phyloP scores from a whole-genome alignment of 2,113 vertebrate species.

The Prionailurus viverrinus region DNA sequence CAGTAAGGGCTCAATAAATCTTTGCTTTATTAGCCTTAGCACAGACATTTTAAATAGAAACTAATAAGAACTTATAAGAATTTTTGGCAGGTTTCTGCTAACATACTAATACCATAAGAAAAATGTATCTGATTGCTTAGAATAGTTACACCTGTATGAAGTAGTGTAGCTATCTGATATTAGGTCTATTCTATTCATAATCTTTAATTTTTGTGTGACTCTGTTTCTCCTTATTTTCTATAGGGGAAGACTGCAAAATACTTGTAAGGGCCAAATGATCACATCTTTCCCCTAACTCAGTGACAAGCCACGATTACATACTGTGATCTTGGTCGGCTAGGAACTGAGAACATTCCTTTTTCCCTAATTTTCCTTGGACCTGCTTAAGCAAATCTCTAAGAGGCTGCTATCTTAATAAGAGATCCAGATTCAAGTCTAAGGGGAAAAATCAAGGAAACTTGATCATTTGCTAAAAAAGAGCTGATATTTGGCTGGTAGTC shows the following conservation, averaged over 20 bases:
- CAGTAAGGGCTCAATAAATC: not conserved
- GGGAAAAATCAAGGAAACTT: not conserved
- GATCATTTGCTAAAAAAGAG: not conserved
- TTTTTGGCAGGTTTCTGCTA: not conserved
- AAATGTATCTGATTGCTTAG: not conserved
- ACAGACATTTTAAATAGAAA: constrained; percentile 27
- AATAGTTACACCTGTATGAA: not conserved
- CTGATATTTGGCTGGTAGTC: not conserved
- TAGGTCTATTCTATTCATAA: not conserved
- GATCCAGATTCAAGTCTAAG: not conserved
- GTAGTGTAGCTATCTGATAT: not conserved
- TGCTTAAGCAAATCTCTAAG: constrained; percentile 26
- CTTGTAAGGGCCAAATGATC: not conserved
- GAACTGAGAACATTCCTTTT: not conserved
- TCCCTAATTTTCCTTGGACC: not conserved
- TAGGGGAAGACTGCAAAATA: not conserved
- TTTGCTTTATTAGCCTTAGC: constrained; percentile 24
- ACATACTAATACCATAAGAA: not conserved
- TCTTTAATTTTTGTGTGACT: not conserved
- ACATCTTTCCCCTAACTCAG: not conserved
- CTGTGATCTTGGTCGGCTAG: not conserved
- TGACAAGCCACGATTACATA: not conserved
- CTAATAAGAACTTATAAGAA: not conserved
- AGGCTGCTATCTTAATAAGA: not conserved
- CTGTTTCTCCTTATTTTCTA: not conserved